A percentile compares a stretch with the other conserved stretches of the same genome.
phyloP scores from a whole-genome alignment of 2,888 invertebrate genomes.

The Hirtodrosophila duncani region DNA sequence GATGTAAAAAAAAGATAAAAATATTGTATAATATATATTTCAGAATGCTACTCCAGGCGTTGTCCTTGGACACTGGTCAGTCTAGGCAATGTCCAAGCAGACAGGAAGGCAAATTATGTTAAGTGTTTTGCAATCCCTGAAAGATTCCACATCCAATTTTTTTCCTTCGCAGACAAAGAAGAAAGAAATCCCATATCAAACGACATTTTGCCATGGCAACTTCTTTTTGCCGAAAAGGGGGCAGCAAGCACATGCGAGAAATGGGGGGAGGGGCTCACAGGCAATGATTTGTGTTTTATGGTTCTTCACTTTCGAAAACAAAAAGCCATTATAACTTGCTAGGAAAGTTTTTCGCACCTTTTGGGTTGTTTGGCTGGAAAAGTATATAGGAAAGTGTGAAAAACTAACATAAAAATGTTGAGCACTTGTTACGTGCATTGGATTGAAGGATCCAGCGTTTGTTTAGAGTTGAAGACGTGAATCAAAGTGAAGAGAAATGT shows the following conservation, averaged over 20 bases:
- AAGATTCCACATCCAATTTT: not conserved
- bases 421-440: conserved; percentile 47
- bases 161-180: conserved; percentile 2
- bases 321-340: conserved; percentile 55
- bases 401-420: conserved; percentile 59
- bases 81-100: not conserved
- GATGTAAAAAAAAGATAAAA: not conserved
- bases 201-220: conserved; percentile 49
- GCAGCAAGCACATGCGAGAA: too few species aligned
- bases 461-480: too few species aligned
- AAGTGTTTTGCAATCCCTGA: conserved; percentile 38
- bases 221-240: too few species aligned
- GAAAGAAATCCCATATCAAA: conserved; percentile 22
- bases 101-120: conserved; percentile 38
- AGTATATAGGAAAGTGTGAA: conserved; percentile 31
- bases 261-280: conserved; percentile 11
- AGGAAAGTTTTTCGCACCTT: conserved; percentile 46
- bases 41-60: conserved; percentile 20
- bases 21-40: not conserved
- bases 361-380: conserved; percentile 1
- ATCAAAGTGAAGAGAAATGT: too few species aligned
- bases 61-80: conserved; percentile 66
- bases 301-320: conserved; percentile 22
- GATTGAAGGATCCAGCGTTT: too few species aligned
- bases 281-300: conserved; percentile 39